A percentile compares a stretch with the other conserved stretches of the same genome.
Conservation (phyloP, 2,888 invertebrate genomes). For the Watsonalla binaria region DNA sequence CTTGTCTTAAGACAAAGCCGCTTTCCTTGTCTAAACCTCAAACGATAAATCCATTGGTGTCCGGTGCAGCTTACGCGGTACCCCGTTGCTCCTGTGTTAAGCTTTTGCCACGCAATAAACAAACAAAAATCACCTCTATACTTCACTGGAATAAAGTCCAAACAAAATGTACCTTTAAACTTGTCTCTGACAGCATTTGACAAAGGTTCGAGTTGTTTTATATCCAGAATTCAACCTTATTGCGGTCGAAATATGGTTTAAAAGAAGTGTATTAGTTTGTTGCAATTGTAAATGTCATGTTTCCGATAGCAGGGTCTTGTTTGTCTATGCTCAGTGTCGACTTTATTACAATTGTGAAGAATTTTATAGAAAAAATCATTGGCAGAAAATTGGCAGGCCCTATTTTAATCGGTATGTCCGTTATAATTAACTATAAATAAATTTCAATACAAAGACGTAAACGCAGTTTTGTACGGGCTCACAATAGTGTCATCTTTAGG, state of each 20-base stretch:
- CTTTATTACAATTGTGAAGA: slow-evolving; percentile 26
- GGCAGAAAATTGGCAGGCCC: not conserved
- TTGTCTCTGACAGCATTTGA: slow-evolving; percentile 15
- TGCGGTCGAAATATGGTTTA: slow-evolving; percentile 10
- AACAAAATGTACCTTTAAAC: slow-evolving; percentile 6
- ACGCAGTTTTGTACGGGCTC: no score
- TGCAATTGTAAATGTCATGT: slow-evolving; percentile 17
- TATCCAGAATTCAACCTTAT: slow-evolving; percentile 16
- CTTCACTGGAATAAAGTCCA: slow-evolving; percentile 1
- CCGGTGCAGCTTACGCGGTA: slow-evolving; percentile 54
- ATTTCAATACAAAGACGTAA: no score
- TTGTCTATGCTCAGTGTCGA: slow-evolving; percentile 27
- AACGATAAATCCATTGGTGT: slow-evolving; percentile 68
- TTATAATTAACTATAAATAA: no score
- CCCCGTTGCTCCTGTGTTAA: slow-evolving; percentile 28
- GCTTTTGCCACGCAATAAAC: slow-evolving; percentile 4
- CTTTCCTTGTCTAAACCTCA: slow-evolving; percentile 61
- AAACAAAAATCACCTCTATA: slow-evolving; percentile 8
- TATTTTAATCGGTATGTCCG: no score
- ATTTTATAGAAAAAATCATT: slow-evolving; percentile 13
- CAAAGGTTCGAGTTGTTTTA: slow-evolving; percentile 16
- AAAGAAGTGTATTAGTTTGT: slow-evolving; percentile 10
- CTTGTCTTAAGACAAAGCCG: slow-evolving; percentile 65
- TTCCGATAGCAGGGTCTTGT: slow-evolving; percentile 26
- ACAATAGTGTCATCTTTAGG: no score